Percentiles rank a stretch among this genome's conserved stretches.
These are phyloP conservation scores for Carlito syrichta DNA, from an alignment of 2,113 vertebrate genomes.

Conservation along the genomic window DNA sequence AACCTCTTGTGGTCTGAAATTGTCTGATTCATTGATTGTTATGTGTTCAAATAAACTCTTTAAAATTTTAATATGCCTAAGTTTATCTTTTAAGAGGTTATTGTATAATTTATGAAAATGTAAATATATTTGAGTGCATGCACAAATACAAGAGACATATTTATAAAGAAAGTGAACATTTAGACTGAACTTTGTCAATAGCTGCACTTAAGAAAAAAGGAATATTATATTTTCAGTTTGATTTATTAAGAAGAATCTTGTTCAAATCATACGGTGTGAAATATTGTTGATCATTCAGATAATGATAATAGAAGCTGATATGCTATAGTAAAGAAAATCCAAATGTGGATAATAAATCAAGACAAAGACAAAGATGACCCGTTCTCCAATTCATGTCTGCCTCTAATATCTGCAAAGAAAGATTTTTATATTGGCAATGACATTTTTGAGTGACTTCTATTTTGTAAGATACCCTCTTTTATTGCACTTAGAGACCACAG, in stretches of 20 bases:
- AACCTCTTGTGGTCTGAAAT: not conserved
- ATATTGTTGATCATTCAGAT: not conserved
- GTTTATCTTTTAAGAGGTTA: not conserved
- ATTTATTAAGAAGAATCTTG: not conserved
- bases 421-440: not conserved
- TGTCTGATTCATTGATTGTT: not conserved
- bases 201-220: not conserved
- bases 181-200: not conserved
- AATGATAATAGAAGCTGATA: not conserved
- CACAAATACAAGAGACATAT: not conserved
- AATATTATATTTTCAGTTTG: not conserved
- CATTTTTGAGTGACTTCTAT: not conserved
- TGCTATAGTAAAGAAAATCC: not conserved
- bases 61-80: not conserved
- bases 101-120: not conserved
- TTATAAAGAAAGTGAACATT: not conserved
- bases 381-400: not conserved
- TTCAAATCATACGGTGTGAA: not conserved
- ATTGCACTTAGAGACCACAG: not conserved
- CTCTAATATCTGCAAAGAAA: not conserved
- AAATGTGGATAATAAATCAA: not conserved
- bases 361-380: not conserved
- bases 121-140: not conserved
- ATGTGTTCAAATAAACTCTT: not conserved
- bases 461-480: not conserved